Conservation (phyloP, 2,888 invertebrate species). For the Tachystola acroxantha region DNA sequence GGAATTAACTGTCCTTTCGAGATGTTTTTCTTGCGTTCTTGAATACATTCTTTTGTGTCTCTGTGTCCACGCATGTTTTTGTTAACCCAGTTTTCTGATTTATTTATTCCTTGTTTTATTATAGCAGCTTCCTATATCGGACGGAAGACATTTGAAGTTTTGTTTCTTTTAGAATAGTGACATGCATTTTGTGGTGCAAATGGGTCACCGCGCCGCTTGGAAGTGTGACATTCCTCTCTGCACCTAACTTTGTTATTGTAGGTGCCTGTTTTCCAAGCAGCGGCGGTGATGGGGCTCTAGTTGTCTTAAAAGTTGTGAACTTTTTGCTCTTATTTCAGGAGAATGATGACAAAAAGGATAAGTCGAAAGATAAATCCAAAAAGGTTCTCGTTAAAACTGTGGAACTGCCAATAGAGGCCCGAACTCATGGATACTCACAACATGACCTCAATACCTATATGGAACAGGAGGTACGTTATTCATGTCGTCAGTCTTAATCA, state of each 20-base stretch:
- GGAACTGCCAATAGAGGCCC: constrained; percentile 90
- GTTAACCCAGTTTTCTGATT: constrained; percentile 34
- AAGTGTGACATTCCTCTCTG: constrained; percentile 17
- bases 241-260: neutral
- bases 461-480: constrained; percentile 90
- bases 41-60: constrained; percentile 42
- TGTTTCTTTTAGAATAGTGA: constrained; percentile 8
- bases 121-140: constrained; percentile 29
- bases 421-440: constrained; percentile 84
- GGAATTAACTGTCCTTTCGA: constrained; percentile 33
- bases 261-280: constrained; percentile 32
- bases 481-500: too few relatives aligned
- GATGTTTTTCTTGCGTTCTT: constrained; percentile 30
- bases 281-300: constrained; percentile 55
- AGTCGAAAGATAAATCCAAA: constrained; percentile 79
- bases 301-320: constrained; percentile 44
- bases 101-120: constrained; percentile 31
- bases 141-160: constrained; percentile 13
- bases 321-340: constrained; percentile 61
- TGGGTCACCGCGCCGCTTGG: constrained; percentile 66
- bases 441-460: constrained; percentile 84
- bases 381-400: constrained; percentile 89
- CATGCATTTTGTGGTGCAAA: constrained; percentile 58
- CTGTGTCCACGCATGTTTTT: constrained; percentile 77
- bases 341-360: constrained; percentile 81